A percentile compares a stretch with the other conserved stretches of the same genome.
phyloP scores from a whole-genome alignment of 2,113 vertebrate species.

The Sapayoa aenigma region DNA sequence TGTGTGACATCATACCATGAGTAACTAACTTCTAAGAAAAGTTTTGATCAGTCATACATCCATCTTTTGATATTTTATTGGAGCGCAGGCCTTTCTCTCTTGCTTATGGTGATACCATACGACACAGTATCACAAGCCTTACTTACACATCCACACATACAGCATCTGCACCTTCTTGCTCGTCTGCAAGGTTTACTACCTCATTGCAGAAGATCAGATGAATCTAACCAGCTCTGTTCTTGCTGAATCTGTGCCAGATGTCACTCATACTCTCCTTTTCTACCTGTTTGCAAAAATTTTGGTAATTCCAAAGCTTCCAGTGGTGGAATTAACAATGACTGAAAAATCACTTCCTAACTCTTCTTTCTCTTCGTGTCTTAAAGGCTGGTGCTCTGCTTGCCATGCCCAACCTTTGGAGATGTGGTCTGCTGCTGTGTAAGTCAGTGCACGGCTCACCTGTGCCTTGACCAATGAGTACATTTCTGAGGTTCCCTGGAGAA shows the following conservation, averaged over 20 bases:
- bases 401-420: neutral
- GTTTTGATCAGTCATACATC: neutral
- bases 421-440: neutral
- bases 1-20: neutral
- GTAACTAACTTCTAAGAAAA: neutral
- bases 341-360: neutral
- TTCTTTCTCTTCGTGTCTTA: neutral
- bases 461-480: neutral
- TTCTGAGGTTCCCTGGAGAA: neutral
- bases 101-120: neutral
- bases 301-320: neutral
- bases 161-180: neutral
- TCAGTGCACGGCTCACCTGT: neutral
- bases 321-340: neutral
- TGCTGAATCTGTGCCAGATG: neutral
- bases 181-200: neutral
- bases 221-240: neutral
- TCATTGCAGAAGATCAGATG: neutral
- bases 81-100: neutral
- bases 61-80: neutral
- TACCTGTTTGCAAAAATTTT: neutral
- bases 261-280: neutral
- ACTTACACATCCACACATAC: fast-evolving
- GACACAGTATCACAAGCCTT: neutral
- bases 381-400: neutral